Evolutionary conservation across 1,140 invertebrate species (phyloP), one percentile per base, ranked within the genome.

Genomic region (Drosophila neocordata): DNA sequence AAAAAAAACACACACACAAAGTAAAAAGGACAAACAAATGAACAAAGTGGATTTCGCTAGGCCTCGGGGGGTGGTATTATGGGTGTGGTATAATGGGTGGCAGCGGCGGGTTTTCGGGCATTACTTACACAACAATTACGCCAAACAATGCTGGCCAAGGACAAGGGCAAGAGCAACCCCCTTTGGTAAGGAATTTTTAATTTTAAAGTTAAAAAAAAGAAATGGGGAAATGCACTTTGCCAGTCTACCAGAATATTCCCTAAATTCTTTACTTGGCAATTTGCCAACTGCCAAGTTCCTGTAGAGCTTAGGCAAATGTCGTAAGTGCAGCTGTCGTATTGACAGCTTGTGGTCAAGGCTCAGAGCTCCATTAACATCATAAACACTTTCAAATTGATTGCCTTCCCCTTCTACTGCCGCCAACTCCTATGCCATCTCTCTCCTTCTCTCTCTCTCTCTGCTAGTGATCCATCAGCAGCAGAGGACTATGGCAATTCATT

Each of bases 71-170:
- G 35, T 24, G 15, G 27, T 37, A 35, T 4, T n/a, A 52, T 51
- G 41, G 38, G 22, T 22, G 34, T 22, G 34, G 67, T 9, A 8
- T 41, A 6, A 22, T 53, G 61, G 38, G 55, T 48, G 65, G 6
- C 34, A 24, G 38, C 57, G 35, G 65, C 48, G 44, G 72, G 55
- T 65, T 69, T 65, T 69, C 7, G 83, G 67, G 83, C 83, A 88
- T 88, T 88, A 88, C 83, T 88, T 88, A 88, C 83, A 79, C 79
- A 88, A 88, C 83, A 88, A 88, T 88, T 88, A 88, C 83, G 79
- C 53, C 79, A 73, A 79, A 88, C 83, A 88, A 88, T 70, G 67
- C 48, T n/a, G 37, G 24, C 37, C 41, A 27, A 20, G 57, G 52
- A 27, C 35, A 61, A 61, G 64, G 60, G n/a, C 44, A 34, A 48